These are phyloP conservation scores for Pseudolaguvia tuberculata DNA, from an alignment of 2,113 vertebrate genomes.

Conservation along the genomic window DNA sequence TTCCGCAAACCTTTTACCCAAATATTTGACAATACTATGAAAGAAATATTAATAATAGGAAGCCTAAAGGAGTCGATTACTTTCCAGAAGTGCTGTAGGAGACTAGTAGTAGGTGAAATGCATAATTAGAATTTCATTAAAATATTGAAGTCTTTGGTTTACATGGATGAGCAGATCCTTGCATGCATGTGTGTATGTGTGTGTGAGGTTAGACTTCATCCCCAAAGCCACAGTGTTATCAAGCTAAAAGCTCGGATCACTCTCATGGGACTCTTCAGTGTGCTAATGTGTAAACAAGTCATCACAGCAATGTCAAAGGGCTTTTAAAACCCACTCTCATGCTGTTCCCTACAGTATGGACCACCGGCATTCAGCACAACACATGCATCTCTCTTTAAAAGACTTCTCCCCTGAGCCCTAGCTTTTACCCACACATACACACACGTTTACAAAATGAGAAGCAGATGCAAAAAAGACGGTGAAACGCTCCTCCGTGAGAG, in stretches of 20 bases:
- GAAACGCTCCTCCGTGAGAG: constrained; percentile 80
- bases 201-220: neutral
- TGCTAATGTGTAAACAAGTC: constrained; percentile 82
- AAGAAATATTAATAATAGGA: neutral
- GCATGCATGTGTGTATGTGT: neutral
- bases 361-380: constrained; percentile 77
- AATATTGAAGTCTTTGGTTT: neutral
- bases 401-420: constrained; percentile 36
- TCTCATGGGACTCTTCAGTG: constrained; percentile 52
- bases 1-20: neutral
- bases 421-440: neutral
- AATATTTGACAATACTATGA: constrained; percentile 5
- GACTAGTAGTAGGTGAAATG: neutral
- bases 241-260: constrained; percentile 45
- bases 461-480: constrained; percentile 51
- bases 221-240: constrained; percentile 31
- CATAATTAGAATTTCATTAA: neutral
- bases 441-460: constrained; percentile 54
- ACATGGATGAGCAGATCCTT: neutral
- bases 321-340: constrained; percentile 75
- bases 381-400: constrained; percentile 70
- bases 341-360: constrained; percentile 75
- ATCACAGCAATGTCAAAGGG: constrained; percentile 78
- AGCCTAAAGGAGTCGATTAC: neutral
- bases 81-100: neutral